phyloP scores from a whole-genome alignment of 1,140 invertebrate species.

The Oreohelix idahoensis region DNA sequence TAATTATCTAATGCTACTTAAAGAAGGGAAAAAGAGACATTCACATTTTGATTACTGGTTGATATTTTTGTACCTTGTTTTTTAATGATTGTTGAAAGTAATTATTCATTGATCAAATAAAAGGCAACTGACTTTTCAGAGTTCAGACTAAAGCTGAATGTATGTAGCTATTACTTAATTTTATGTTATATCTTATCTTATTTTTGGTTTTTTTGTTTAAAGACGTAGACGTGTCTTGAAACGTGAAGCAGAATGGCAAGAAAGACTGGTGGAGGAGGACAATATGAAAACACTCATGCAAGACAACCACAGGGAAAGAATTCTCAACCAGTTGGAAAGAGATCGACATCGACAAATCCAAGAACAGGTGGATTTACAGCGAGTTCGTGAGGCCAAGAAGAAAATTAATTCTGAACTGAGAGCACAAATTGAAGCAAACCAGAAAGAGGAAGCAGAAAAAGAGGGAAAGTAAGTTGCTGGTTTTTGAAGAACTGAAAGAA shows the following conservation, averaged over 20 bases:
- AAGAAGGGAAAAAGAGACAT: no score
- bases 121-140: not conserved
- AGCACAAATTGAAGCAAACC: slow-evolving; percentile 56
- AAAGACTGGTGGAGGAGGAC: slow-evolving; percentile 54
- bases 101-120: no score
- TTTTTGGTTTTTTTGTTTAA: not conserved
- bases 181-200: no score
- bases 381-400: slow-evolving; percentile 64
- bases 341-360: slow-evolving; percentile 60
- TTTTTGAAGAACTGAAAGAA: no score
- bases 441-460: slow-evolving; percentile 50
- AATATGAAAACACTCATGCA: slow-evolving; percentile 62
- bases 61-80: no score
- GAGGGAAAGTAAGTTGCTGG: slow-evolving; percentile 51
- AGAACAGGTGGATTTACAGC: slow-evolving; percentile 58
- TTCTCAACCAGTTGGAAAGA: slow-evolving; percentile 58
- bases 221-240: slow-evolving; percentile 56
- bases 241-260: slow-evolving; percentile 55
- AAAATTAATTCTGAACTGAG: slow-evolving; percentile 61
- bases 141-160: not conserved
- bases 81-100: no score
- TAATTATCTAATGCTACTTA: no score
- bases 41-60: no score
- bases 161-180: not conserved
- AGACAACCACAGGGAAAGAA: slow-evolving; percentile 64